Percentiles rank a stretch among this genome's conserved stretches.
Evolutionary conservation across 2,888 invertebrate species (phyloP).

Genomic region (Autographa gamma): DNA sequence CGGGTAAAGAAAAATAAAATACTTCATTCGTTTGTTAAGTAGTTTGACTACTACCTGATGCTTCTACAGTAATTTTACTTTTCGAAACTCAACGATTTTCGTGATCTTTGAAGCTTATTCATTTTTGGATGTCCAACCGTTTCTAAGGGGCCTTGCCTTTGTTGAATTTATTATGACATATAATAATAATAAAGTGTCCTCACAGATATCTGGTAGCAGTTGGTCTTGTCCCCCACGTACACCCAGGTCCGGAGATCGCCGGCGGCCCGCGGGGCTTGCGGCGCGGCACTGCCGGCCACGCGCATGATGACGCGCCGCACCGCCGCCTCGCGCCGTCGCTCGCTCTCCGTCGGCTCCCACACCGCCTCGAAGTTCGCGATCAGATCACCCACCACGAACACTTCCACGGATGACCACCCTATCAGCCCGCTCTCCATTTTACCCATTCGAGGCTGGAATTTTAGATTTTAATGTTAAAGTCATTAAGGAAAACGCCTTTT

Average conservation of each 20-base stretch:
- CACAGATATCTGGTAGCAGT: slow-evolving; percentile 89
- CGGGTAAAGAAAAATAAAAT: too few species aligned
- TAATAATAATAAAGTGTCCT: slow-evolving; percentile 58
- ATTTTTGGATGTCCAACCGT: too few species aligned
- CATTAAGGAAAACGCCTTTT: too few species aligned
- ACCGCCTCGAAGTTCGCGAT: slow-evolving; percentile 93
- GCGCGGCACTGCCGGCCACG: slow-evolving; percentile 90
- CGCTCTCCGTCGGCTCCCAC: slow-evolving; percentile 94
- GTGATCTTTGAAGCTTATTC: too few species aligned
- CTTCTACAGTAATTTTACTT: too few species aligned
- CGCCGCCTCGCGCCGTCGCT: slow-evolving; percentile 92
- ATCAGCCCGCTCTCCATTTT: slow-evolving; percentile 80
- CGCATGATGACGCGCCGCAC: slow-evolving; percentile 93
- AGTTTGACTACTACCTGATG: too few species aligned
- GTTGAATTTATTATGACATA: background rate
- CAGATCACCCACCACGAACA: slow-evolving; percentile 93
- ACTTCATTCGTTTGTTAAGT: too few species aligned
- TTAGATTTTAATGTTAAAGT: background rate
- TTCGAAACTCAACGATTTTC: too few species aligned
- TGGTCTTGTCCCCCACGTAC: slow-evolving; percentile 90
- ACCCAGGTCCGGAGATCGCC: slow-evolving; percentile 95
- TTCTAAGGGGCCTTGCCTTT: too few species aligned
- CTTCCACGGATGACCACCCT: slow-evolving; percentile 91
- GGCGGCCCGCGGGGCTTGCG: slow-evolving; percentile 90
- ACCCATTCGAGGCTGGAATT: slow-evolving; percentile 1